A percentile compares a stretch with the other conserved stretches of the same genome.
phyloP scores from a whole-genome alignment of 1,140 invertebrate genomes.

The Atta cephalotes region DNA sequence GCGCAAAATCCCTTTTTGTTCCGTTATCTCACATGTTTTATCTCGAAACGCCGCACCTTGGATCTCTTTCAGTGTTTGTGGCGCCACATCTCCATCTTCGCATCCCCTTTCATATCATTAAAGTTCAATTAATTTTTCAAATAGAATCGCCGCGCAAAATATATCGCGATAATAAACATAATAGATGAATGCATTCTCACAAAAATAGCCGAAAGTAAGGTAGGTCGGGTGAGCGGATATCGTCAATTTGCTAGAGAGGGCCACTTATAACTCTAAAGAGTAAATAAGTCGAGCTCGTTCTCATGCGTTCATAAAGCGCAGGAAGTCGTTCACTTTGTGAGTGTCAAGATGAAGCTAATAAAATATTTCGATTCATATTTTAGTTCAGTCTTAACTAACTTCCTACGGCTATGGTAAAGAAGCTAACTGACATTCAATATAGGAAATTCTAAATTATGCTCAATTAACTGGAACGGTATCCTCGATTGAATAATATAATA shows the following conservation, averaged over 20 bases:
- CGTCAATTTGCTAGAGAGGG: slow-evolving; percentile 24
- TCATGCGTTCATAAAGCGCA: slow-evolving; percentile 6
- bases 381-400: not conserved
- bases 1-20: slow-evolving; percentile 32
- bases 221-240: slow-evolving; percentile 37
- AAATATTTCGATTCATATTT: slow-evolving; percentile 1
- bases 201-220: slow-evolving; percentile 5
- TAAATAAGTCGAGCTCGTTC: slow-evolving; percentile 13
- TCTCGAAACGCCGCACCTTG: slow-evolving; percentile 46
- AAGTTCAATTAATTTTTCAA: slow-evolving; percentile 73
- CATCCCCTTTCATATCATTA: slow-evolving; percentile 42
- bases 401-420: too few relatives aligned
- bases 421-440: not conserved
- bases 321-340: slow-evolving; percentile 1
- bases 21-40: slow-evolving; percentile 42
- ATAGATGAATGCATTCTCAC: slow-evolving; percentile 58
- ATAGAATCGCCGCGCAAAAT: slow-evolving; percentile 41
- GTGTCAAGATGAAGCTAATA: slow-evolving; percentile 1
- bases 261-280: slow-evolving; percentile 16
- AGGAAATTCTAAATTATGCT: not conserved
- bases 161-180: slow-evolving; percentile 39
- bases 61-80: slow-evolving; percentile 57
- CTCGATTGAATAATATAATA: too few relatives aligned
- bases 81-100: not conserved
- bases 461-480: not conserved